Evolutionary conservation across 64 coral and sea anemone genomes (phyloP).

Genomic region (Montipora sp.): DNA sequence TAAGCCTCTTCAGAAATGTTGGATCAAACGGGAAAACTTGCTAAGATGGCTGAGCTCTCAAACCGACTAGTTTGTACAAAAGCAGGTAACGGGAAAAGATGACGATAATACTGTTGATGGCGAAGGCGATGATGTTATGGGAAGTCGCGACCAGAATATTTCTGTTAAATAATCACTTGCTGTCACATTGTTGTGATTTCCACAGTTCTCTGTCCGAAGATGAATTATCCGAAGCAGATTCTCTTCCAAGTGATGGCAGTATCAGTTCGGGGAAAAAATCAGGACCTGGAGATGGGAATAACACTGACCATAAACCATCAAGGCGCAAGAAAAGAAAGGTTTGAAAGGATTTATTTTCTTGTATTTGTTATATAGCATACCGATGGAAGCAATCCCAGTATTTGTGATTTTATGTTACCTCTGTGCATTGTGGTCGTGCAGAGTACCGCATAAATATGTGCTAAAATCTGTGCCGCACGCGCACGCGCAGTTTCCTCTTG

Average conservation of each 20-base stretch:
- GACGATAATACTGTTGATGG: too few relatives aligned
- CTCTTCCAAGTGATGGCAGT: conserved; percentile 66
- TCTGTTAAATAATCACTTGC: not conserved
- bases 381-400: too few relatives aligned
- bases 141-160: not conserved
- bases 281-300: conserved; percentile 30
- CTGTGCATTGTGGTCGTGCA: too few relatives aligned
- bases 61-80: too few relatives aligned
- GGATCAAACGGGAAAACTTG: too few relatives aligned
- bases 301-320: conserved; percentile 22
- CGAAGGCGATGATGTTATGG: not conserved
- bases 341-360: not conserved
- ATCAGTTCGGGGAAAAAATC: conserved; percentile 57
- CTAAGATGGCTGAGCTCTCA: too few relatives aligned
- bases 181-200: not conserved
- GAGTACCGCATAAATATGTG: too few relatives aligned
- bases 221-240: conserved; percentile 57
- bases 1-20: too few relatives aligned
- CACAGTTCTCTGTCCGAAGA: conserved; percentile 53
- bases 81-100: too few relatives aligned
- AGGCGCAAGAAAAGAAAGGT: conserved; percentile 69
- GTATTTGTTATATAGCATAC: not conserved
- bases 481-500: too few relatives aligned
- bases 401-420: too few relatives aligned
- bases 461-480: too few relatives aligned